Base-by-base conservation (phyloP, 2,888 invertebrate species). In the Podotricha telesiphe region DNA sequence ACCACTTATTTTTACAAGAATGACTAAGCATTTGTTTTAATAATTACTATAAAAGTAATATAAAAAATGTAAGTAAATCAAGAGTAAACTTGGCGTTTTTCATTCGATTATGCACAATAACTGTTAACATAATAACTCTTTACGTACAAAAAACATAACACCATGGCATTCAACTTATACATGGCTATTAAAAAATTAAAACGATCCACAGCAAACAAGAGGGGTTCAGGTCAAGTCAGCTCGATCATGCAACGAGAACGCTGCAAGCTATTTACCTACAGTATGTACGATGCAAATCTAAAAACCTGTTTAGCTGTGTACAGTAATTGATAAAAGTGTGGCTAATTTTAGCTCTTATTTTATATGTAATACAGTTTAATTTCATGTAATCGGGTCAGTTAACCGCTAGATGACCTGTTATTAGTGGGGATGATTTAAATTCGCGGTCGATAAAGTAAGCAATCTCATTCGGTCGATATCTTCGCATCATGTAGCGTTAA, bases 151-250 rank as follows among this genome's bases (percentile, higher is more conserved):
- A 45, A 28, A 22, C 11, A 22, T 28, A 40, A 42, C 19, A 42
- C 11, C 28, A 48, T 17, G 11, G 6, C 61, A 28, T 50, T 51
- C 17, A 45, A 63, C 53, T 37, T 22, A 47, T 22, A 65, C 37
- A 65, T 59, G 64, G 63, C 58, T 59, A 67, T 72, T 69, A 65
- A 51, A 51, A 71, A 61, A 51, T 50, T 63, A 53, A 69, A 51
- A 58, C 47, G 62, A 53, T 70, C 69, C 62, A 62, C 72, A 45
- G 58, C 66, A 62, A 71, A 75, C 28, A 55, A 71, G 77, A 82
- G 83, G 86, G 90, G 89, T 88, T 84, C 76, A 82, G 80, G 11
- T 42, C 73, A 84, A 90, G n/a, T n/a, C n/a, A n/a, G 90, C 88
- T 89, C 86, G 71, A 75, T 80, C 81, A 78, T 89, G 89, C 89